Evolutionary conservation across 1,140 invertebrate genomes (phyloP), one percentile per base, ranked within the genome.

Genomic region (Lepidotrigona ventralis): DNA sequence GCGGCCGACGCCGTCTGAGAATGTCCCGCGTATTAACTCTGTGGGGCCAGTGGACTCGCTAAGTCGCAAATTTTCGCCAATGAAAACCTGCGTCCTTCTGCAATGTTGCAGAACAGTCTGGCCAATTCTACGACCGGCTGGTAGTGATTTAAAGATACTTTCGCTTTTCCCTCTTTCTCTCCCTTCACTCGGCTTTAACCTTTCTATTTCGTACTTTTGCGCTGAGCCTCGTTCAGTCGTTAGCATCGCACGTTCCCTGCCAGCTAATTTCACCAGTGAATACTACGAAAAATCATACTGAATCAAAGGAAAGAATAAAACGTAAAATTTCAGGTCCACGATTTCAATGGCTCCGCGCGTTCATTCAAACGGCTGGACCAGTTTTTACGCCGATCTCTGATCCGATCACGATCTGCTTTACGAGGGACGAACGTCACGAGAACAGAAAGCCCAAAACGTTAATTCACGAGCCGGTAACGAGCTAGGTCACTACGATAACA

Each of bases 1-100:
- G 76, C 84, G 85, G 39, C 85, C 87, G 88, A 86, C 87, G 85
- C 87, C 85, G 88, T 89, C 88, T 89, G 88, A 89, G 88, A 89
- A 89, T 89, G 88, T 83, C 72, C 66, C 63, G 72, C 77, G 85
- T 82, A 86, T 89, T 89, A 89, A 85, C 68, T 60, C 63, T 2
- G 39, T 3, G 84, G 26, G 87, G 87, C 85, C 88, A 83, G 75
- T 88, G 85, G 87, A 88, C 86, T 84, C 51, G 29, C 21, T 71
- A 53, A 66, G 63, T 85, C 76, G 53, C 85, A 88, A 88, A 66
- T 88, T 88, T 89, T 82, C 73, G 66, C 85, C 79, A 33, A 89
- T 84, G 78, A 86, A 89, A 88, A 81, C 72, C 56, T 76, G 33
- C 69, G 64, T 82, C 79, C 80, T 75, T 86, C 79, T 53, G 51